Conservation (phyloP, 2,888 invertebrate species). For the Uloborus plumipes region DNA sequence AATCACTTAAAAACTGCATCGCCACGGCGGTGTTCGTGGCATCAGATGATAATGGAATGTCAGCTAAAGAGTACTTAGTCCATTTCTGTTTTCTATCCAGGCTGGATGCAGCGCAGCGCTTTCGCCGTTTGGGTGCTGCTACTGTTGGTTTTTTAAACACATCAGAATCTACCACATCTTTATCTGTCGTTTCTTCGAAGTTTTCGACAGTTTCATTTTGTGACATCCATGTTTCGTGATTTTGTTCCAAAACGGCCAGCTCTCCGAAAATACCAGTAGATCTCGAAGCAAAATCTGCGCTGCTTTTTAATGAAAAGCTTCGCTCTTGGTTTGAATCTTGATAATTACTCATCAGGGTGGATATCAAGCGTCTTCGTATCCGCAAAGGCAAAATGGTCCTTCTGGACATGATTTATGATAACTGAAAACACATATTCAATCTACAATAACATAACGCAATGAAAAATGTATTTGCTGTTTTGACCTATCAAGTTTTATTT, state of each 20-base stretch:
- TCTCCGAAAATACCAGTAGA: conserved; percentile 30
- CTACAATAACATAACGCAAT: too few relatives aligned
- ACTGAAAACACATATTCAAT: too few relatives aligned
- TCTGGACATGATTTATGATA: too few relatives aligned
- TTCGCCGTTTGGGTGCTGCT: neutral
- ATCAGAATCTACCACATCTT: neutral
- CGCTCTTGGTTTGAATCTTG: neutral
- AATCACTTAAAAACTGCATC: conserved; percentile 34
- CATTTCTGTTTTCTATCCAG: conserved; percentile 5
- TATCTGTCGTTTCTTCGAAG: conserved; percentile 9
- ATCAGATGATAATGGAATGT: conserved; percentile 46
- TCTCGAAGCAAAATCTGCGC: conserved; percentile 32
- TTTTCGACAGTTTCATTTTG: conserved; percentile 26
- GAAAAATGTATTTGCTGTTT: too few relatives aligned
- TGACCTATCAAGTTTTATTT: too few relatives aligned
- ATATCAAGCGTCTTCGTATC: conserved; percentile 25
- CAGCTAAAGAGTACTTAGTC: conserved; percentile 42
- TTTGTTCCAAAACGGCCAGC: conserved; percentile 21
- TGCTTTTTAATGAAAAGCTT: conserved; percentile 28
- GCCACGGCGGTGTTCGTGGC: conserved; percentile 41
- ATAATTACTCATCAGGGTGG: conserved; percentile 21
- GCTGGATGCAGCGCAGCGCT: neutral
- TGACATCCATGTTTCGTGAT: conserved; percentile 43
- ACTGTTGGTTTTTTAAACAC: conserved; percentile 6
- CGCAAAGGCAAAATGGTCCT: neutral